A percentile compares a stretch with the other conserved stretches of the same genome.
These are phyloP conservation scores for Polyploca ridens DNA, from an alignment of 2,888 invertebrate genomes.

Conservation along the genomic window DNA sequence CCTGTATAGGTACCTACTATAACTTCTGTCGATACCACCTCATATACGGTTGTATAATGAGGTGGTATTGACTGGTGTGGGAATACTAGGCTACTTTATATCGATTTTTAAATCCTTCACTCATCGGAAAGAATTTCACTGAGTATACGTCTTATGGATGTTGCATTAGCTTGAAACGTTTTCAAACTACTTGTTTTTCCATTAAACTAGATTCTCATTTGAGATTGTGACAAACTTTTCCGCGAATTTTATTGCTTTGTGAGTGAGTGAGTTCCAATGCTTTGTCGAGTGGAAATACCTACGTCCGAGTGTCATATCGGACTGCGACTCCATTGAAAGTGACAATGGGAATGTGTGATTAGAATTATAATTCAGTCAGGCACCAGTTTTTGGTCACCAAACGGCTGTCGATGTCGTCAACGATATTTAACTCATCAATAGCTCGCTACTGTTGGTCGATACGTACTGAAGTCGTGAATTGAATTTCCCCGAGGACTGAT, in stretches of 20 bases:
- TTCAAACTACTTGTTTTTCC: not conserved
- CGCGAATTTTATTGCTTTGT: not conserved
- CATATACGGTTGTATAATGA: too few relatives aligned
- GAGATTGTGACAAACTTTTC: not conserved
- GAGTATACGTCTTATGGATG: not conserved
- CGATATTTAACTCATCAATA: not conserved
- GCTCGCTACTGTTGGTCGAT: not conserved
- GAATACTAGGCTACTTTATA: not conserved
- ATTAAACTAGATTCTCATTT: not conserved
- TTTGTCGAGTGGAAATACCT: not conserved
- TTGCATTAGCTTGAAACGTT: not conserved
- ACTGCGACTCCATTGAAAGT: constrained; percentile 53
- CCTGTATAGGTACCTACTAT: constrained; percentile 11
- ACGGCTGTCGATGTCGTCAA: constrained; percentile 1
- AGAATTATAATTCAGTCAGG: constrained; percentile 48
- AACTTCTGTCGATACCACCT: not conserved
- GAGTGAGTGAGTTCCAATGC: not conserved
- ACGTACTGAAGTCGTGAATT: not conserved
- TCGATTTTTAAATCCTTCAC: not conserved
- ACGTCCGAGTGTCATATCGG: constrained; percentile 16
- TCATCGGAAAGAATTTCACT: not conserved
- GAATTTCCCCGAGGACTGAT: not conserved
- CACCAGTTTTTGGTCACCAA: not conserved
- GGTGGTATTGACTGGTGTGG: not conserved
- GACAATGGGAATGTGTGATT: constrained; percentile 53